Evolutionary conservation across 37 sponge, comb jelly and placozoan species (phyloP), one percentile per base, ranked within the genome.

Genomic region (Agelas oroides): DNA sequence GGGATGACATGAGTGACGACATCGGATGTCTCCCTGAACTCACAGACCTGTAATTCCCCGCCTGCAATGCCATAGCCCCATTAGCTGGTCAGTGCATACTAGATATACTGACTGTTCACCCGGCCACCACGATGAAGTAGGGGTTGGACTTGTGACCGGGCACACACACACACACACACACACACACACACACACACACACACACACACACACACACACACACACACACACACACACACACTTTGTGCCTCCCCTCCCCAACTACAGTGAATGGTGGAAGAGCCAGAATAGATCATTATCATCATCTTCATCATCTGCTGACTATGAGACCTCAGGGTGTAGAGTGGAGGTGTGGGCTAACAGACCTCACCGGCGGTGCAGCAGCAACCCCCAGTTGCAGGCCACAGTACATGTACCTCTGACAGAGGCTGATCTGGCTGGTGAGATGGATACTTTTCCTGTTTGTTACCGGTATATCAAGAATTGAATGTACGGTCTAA

Each of bases 341-440:
- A 23, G 24, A 41, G 72, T 40, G 53, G 72, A 46, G 53, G 41
- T 71, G 5, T 46, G 53, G 72, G 72, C 53, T 24, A 38, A 71
- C 52, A 36, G 52, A 23, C 73, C 59, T 32, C 25, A 55, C 73
- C 34, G 23, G 5, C 32, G 52, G n/a, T 70, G 65, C 30, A 27
- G 33, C 5, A 70, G 71, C 24, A 21, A 70, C 36, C 41, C 61
- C 18, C 27, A 38, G 23, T 32, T 83, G n/a, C 62, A 27, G 62
- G 62, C n/a, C 27, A 61, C 12, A 12, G 62, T 61, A 27, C 25
- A 23, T 61, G 62, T 61, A 14, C 62, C 62, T 61, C 27, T 61
- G 14, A 61, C 62, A 61, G 27, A 25, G 27, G 62, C 14, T 14
- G 62, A 61, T 14, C 3, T 61, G 3, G 14, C 3, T 14, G 25